Evolutionary conservation across 2,113 vertebrate species (phyloP).

Genomic region (Aplodontia rufa): DNA sequence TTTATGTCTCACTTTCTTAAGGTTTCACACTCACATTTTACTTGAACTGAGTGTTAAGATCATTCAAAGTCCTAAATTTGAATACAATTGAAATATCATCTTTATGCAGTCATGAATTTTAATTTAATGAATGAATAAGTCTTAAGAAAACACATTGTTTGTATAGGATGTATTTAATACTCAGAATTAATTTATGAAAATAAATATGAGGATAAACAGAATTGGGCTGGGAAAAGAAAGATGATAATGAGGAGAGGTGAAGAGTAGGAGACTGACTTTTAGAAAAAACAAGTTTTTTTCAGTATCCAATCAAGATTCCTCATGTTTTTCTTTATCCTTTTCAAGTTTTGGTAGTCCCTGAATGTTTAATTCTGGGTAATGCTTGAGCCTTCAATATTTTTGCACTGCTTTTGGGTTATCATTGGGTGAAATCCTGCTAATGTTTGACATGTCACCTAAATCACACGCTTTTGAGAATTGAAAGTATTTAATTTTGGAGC

Average conservation of each 20-base stretch:
- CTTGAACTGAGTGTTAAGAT: neutral
- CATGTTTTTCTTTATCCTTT: neutral
- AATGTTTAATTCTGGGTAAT: neutral
- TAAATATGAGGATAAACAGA: neutral
- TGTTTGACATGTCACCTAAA: neutral
- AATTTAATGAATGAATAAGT: neutral
- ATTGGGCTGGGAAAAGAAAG: accelerated
- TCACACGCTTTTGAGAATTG: neutral
- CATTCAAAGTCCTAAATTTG: neutral
- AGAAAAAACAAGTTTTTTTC: neutral
- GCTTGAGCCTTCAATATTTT: neutral
- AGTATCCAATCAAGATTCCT: neutral
- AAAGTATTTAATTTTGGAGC: too few relatives aligned
- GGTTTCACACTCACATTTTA: neutral
- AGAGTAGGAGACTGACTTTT: neutral
- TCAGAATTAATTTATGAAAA: neutral
- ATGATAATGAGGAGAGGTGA: neutral
- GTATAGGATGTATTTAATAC: neutral
- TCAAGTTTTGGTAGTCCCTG: neutral
- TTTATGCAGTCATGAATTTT: neutral
- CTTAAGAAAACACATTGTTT: neutral
- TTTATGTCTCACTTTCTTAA: neutral
- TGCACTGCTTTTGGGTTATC: neutral
- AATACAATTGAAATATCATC: neutral
- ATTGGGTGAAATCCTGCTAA: neutral